Base-by-base conservation (phyloP, 2,113 vertebrate species). In the Ophiodon elongatus region DNA sequence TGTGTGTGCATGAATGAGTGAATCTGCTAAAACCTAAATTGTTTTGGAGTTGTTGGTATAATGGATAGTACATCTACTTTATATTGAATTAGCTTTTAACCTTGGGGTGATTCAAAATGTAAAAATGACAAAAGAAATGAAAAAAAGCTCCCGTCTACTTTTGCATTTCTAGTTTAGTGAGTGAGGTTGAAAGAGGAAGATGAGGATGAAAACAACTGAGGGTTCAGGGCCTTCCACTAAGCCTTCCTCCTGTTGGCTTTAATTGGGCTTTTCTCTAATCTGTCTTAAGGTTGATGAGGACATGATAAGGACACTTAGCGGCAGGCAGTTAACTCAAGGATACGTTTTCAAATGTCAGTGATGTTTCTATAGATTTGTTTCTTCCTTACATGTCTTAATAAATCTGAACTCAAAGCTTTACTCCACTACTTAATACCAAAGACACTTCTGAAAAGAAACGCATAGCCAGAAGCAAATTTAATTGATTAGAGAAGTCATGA, bases 211-310 rank as follows among this genome's bases (percentile, higher is more conserved):
- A 78, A 81, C 54, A 82, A 84, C 83, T 63, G 35, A 85, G 41
- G 63, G 76, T 76, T 79, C 72, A 63, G 21, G 41, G 71, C 59
- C 74, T 81, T 76, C 50, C 21, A 43, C 72, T 75, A 79, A 84
- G 77, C 67, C 75, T 59, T 75, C 59, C 21, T 76, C 67, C 62
- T 29, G 5, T 33, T 74, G 63, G 59, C 50, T 86, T 86, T 84
- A 85, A 83, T 17, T 64, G 41, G 39, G 83, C 89, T 89, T 88
- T 83, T 82, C 83, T 88, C 76, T 75, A 37, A 56, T 37, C 59
- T 63, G 29, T 74, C 33, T 85, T 43, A 60, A 84, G 69, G 70
- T 81, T 37, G 25, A 60, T 31, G 72, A 79, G 81, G 54, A 74
- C 77, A 88, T 68, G 27, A 60, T 35, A 65, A 79, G 79, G 47